Conservation (phyloP, 2,888 invertebrate genomes). For the Philereme vetulata region DNA sequence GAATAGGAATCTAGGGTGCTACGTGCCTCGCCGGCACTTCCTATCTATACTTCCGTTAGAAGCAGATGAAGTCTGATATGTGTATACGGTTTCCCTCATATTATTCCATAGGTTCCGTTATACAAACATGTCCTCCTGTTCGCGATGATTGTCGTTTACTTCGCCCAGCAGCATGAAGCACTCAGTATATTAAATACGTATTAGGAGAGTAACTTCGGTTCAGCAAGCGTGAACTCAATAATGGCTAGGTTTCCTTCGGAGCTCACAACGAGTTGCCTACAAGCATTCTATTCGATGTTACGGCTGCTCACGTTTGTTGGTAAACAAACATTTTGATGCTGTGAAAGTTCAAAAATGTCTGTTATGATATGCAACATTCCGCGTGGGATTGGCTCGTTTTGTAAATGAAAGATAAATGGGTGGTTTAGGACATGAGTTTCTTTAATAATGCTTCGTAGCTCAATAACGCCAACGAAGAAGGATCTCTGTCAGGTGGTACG, state of each 20-base stretch:
- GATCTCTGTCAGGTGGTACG: constrained; percentile 58
- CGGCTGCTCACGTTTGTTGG: constrained; percentile 24
- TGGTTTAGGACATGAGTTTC: neutral
- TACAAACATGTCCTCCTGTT: constrained; percentile 8
- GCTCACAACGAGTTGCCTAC: constrained; percentile 25
- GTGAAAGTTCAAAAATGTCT: constrained; percentile 13
- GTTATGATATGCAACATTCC: neutral
- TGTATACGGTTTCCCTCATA: constrained; percentile 17
- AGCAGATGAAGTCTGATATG: constrained; percentile 25
- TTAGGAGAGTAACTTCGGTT: constrained; percentile 19
- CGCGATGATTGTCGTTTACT: constrained; percentile 18
- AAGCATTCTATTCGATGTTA: constrained; percentile 20
- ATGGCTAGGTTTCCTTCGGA: constrained; percentile 22
- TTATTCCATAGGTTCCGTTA: constrained; percentile 15
- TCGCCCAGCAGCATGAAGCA: constrained; percentile 16
- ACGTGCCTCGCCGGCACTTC: constrained; percentile 47
- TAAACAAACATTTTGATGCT: constrained; percentile 19
- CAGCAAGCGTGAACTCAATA: constrained; percentile 29
- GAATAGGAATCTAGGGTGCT: constrained; percentile 73
- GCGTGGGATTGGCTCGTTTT: neutral
- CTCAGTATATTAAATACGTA: constrained; percentile 12
- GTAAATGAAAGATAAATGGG: constrained; percentile 1
- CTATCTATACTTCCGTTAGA: constrained; percentile 29
- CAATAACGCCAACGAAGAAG: constrained; percentile 56
- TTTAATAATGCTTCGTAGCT: constrained; percentile 41